Percentiles rank a stretch among this genome's conserved stretches.
phyloP scores from a whole-genome alignment of 2,113 vertebrate species.

The Entelurus aequoreus region DNA sequence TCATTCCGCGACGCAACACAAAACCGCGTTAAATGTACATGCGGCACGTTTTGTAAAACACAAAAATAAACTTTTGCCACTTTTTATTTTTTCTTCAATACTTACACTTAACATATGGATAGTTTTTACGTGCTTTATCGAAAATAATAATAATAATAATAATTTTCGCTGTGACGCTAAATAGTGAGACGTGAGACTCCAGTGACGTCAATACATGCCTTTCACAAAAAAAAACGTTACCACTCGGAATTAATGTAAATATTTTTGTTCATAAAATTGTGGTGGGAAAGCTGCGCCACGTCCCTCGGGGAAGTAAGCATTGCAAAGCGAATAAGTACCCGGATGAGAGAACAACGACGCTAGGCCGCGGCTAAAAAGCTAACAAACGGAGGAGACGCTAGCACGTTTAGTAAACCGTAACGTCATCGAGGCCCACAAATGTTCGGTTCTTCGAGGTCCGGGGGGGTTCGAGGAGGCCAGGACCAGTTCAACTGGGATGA shows the following conservation, averaged over 20 bases:
- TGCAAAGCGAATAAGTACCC: conserved; percentile 6
- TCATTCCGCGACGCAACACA: conserved; percentile 51
- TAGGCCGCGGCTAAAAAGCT: conserved; percentile 19
- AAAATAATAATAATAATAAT: too few species aligned
- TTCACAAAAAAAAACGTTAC: too few species aligned
- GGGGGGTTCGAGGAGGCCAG: conserved; percentile 87
- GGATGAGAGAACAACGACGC: conserved; percentile 34
- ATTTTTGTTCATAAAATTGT: not conserved
- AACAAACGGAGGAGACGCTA: conserved; percentile 5
- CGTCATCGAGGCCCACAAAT: conserved; percentile 45
- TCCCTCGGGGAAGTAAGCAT: not conserved
- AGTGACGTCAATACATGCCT: not conserved
- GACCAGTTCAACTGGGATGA: conserved; percentile 97
- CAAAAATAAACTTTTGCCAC: not conserved
- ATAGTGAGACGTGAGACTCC: too few species aligned
- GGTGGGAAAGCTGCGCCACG: not conserved
- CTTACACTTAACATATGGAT: not conserved
- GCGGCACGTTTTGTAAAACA: not conserved
- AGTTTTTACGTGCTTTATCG: too few species aligned
- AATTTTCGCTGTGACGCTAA: too few species aligned
- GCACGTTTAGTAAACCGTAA: not conserved
- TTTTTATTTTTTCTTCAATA: not conserved
- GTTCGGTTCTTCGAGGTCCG: conserved; percentile 87
- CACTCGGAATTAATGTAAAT: not conserved
- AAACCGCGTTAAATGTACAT: conserved; percentile 22